Evolutionary conservation across 1,140 invertebrate species (phyloP).

Genomic region (Dendrolimus punctatus): DNA sequence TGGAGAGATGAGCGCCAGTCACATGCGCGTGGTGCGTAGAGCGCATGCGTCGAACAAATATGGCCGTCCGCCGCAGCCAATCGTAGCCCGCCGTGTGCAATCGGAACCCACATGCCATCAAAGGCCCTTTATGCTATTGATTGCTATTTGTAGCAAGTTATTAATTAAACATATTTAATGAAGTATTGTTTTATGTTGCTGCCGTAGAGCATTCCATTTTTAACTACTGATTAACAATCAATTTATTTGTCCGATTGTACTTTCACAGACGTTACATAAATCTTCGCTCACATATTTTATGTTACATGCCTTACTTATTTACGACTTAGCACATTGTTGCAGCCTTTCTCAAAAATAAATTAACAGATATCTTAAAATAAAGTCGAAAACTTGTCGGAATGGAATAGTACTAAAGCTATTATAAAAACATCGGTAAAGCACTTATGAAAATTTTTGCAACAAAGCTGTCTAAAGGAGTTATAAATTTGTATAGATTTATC

Average conservation of each 20-base stretch:
- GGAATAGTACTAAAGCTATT: constrained; percentile 10
- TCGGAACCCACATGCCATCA: constrained; percentile 32
- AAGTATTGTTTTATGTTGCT: constrained; percentile 10
- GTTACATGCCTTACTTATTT: constrained; percentile 3
- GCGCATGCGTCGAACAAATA: constrained; percentile 60
- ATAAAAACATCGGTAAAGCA: too few species aligned
- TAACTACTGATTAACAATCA: constrained; percentile 1
- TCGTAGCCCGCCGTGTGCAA: constrained; percentile 24
- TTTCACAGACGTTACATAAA: too few species aligned
- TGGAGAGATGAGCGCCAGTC: constrained; percentile 23
- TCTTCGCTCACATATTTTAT: too few species aligned
- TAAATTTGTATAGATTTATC: constrained; percentile 21
- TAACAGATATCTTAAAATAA: constrained; percentile 17
- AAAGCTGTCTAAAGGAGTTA: constrained; percentile 17
- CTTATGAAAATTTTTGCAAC: background rate
- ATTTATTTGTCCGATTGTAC: background rate
- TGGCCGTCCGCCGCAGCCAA: constrained; percentile 54
- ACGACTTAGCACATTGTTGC: constrained; percentile 17
- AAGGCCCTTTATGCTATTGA: constrained; percentile 47
- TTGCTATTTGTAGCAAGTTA: constrained; percentile 32
- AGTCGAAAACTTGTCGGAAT: constrained; percentile 20
- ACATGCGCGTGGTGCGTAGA: constrained; percentile 39
- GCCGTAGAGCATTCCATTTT: background rate
- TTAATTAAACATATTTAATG: constrained; percentile 30
- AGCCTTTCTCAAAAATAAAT: constrained; percentile 17